phyloP scores from a whole-genome alignment of 2,797 vertebrate genomes.

The Danio jaintianensis region DNA sequence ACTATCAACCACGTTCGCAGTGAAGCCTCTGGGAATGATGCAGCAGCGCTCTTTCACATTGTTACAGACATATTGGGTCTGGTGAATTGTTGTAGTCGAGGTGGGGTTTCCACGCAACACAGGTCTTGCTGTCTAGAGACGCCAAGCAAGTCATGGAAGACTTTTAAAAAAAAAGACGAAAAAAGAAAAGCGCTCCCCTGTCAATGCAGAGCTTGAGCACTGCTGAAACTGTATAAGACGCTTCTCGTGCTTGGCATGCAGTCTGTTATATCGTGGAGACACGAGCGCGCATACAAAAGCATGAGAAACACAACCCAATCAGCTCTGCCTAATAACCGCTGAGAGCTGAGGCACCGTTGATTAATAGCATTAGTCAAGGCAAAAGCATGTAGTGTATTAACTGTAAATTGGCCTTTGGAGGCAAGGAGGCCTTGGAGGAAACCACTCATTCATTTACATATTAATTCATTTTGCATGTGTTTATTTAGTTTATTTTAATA shows the following conservation, averaged over 20 bases:
- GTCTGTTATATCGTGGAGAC: conserved; percentile 27
- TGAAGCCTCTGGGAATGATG: neutral
- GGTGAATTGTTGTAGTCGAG: conserved; percentile 11
- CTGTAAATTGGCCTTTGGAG: conserved; percentile 63
- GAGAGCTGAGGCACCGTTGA: conserved; percentile 60
- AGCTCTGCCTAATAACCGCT: conserved; percentile 63
- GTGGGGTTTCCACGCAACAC: conserved; percentile 50
- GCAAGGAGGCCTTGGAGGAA: conserved; percentile 55
- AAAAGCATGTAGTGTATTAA: conserved; percentile 65
- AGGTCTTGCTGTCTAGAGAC: conserved; percentile 27
- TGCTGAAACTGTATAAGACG: conserved; percentile 16
- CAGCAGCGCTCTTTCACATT: neutral
- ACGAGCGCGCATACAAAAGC: conserved; percentile 42
- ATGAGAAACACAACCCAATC: conserved; percentile 64
- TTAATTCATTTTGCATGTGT: conserved; percentile 59
- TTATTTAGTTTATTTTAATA: conserved; percentile 55
- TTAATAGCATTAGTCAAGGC: conserved; percentile 63
- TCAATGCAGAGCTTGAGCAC: conserved; percentile 3
- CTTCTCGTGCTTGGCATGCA: conserved; percentile 10
- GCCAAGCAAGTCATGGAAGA: conserved; percentile 27
- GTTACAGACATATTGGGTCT: neutral
- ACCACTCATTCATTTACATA: conserved; percentile 60
- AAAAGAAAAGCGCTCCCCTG: neutral
- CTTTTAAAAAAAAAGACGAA: neutral
- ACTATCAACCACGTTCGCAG: neutral